Evolutionary conservation across 2,888 invertebrate genomes (phyloP), one percentile per base, ranked within the genome.

Genomic region (Myopa tessellatipennis): DNA sequence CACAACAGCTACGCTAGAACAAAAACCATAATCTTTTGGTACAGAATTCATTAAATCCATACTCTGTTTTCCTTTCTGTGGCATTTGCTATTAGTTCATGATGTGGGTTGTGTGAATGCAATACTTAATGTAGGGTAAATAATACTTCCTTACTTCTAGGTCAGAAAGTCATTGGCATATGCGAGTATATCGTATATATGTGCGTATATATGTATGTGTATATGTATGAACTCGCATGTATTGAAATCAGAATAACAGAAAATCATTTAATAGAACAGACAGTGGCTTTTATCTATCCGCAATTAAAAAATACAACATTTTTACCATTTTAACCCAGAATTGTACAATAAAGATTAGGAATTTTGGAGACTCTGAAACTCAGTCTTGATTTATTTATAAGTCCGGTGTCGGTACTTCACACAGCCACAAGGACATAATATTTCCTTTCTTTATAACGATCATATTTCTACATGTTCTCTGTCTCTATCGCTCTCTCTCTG

Each of bases 161-260:
- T 61, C 61, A 34, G 6, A 61, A 61, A 18, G 61, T 61, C 61
- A 61, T 26, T 34, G n/a, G 18, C 61, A 61, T 12, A 16, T 55
- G 5, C 34, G 61, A 26, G 26, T 26, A 77, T 73, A 45, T 45
- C 10, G 6, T 45, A 3, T 1, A 10, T 45, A 45, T 45, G 6
- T 45, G 6, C 40, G 4, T 40, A n/a, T n/a, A n/a, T n/a, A n/a
- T n/a, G n/a, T n/a, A n/a, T 26, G 26, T 1, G 26, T 26, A 26
- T 1, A 26, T 26, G 26, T 26, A 26, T 26, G 26, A 26, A 26
- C 26, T 26, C 26, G 26, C 2, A 26, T 26, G 26, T 26, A 26
- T 45, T 6, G 10, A 10, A 45, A 45, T 45, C 10, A 45, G 45
- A 45, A 45, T 74, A 80, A 78, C 79, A 65, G 61, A 69, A 73